Conservation (phyloP, 2,888 invertebrate genomes). For the Linnaemya vulpina region DNA sequence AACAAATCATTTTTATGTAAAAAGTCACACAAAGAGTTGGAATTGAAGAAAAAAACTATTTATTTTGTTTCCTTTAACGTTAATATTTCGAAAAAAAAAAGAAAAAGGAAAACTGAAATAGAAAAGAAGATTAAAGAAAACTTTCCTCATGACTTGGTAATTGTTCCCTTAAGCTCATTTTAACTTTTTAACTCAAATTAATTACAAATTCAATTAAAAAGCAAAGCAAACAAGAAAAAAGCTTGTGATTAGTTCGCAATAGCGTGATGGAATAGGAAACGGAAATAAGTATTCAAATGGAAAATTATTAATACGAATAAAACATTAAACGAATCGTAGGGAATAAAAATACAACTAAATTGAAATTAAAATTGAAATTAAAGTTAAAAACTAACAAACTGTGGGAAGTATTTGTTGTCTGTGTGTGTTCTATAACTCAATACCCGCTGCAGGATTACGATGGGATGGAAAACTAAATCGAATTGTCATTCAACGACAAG, state of each 20-base stretch:
- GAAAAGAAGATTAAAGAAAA: background rate
- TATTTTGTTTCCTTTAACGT: constrained; percentile 1
- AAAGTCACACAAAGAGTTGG: constrained; percentile 27
- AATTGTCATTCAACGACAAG: constrained; percentile 5
- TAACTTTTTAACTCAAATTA: constrained; percentile 61
- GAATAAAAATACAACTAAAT: constrained; percentile 16
- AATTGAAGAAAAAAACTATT: constrained; percentile 29
- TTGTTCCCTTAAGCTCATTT: constrained; percentile 60
- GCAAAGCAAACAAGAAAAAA: constrained; percentile 27
- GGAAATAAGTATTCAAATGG: constrained; percentile 29
- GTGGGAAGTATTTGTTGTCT: background rate
- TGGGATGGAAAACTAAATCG: background rate
- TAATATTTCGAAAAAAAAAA: constrained; percentile 2
- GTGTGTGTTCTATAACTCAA: background rate
- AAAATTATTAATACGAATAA: constrained; percentile 24
- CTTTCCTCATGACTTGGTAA: constrained; percentile 52
- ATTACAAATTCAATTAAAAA: constrained; percentile 64
- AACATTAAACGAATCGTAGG: background rate
- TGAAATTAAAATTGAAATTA: constrained; percentile 28
- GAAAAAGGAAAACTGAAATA: no score
- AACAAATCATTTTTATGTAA: constrained; percentile 11
- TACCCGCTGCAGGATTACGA: background rate
- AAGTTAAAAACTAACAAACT: constrained; percentile 32
- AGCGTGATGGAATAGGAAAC: constrained; percentile 14
- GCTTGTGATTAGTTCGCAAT: constrained; percentile 12